These are phyloP conservation scores for Hirtodrosophila trivittata DNA, from an alignment of 2,888 invertebrate species.

Conservation along the genomic window DNA sequence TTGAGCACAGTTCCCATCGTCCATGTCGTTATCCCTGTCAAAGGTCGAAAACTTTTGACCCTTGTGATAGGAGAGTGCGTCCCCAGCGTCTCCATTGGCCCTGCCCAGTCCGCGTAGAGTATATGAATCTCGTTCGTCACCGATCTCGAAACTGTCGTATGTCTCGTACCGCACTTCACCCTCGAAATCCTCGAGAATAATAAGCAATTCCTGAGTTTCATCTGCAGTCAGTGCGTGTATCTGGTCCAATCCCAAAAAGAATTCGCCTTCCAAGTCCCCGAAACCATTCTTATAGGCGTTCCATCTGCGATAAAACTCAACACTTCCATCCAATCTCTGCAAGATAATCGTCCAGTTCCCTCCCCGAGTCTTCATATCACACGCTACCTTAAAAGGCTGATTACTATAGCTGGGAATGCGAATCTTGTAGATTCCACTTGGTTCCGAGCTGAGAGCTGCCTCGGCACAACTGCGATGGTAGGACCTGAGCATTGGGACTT, in stretches of 20 bases:
- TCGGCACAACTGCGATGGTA: too few species aligned
- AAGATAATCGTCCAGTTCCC: slow-evolving; percentile 36
- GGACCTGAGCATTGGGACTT: too few species aligned
- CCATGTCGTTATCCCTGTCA: slow-evolving; percentile 24
- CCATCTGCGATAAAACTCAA: slow-evolving; percentile 34
- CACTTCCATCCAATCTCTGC: slow-evolving; percentile 21
- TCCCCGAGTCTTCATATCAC: slow-evolving; percentile 19
- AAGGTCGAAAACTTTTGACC: slow-evolving; percentile 27
- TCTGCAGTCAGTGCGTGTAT: slow-evolving; percentile 22
- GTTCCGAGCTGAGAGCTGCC: background rate
- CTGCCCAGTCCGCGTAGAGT: slow-evolving; percentile 14
- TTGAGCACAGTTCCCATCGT: slow-evolving; percentile 6
- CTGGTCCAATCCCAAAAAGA: slow-evolving; percentile 37
- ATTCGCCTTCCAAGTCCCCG: slow-evolving; percentile 30
- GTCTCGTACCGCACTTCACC: slow-evolving; percentile 9
- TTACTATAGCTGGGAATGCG: slow-evolving; percentile 28
- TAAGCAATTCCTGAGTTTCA: slow-evolving; percentile 20
- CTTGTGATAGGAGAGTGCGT: slow-evolving; percentile 16
- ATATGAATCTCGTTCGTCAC: slow-evolving; percentile 11
- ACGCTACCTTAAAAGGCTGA: slow-evolving; percentile 33
- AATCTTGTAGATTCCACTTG: slow-evolving; percentile 25
- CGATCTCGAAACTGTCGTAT: slow-evolving; percentile 31
- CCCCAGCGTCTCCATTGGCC: slow-evolving; percentile 26
- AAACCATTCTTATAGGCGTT: slow-evolving; percentile 32
- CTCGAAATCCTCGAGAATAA: slow-evolving; percentile 25